Evolutionary conservation across 2,797 vertebrate species (phyloP).

Genomic region (Acestrorhynchus altus): DNA sequence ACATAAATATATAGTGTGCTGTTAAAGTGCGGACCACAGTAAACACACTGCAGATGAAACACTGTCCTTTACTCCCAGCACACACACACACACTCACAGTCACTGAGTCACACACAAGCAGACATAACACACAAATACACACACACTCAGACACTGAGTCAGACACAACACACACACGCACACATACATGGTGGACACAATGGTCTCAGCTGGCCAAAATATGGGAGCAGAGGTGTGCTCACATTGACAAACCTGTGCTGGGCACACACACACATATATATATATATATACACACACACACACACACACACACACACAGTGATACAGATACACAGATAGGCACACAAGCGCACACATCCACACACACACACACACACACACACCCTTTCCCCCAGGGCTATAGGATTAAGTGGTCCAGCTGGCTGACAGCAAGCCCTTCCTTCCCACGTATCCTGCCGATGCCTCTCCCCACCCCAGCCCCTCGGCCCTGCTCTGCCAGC

Average conservation of each 20-base stretch:
- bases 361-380: slow-evolving; percentile 59
- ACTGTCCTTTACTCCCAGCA: slow-evolving; percentile 15
- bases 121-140: slow-evolving; percentile 31
- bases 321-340: slow-evolving; percentile 32
- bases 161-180: background rate
- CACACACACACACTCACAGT: slow-evolving; percentile 17
- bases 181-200: slow-evolving; percentile 38
- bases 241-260: slow-evolving; percentile 47
- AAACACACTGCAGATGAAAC: slow-evolving; percentile 47
- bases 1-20: slow-evolving; percentile 72
- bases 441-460: slow-evolving; percentile 81
- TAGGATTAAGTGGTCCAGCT: slow-evolving; percentile 87
- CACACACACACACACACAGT: slow-evolving; percentile 40
- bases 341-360: slow-evolving; percentile 63
- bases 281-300: slow-evolving; percentile 19
- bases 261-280: slow-evolving; percentile 58
- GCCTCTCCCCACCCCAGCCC: slow-evolving; percentile 60
- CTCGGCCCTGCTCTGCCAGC: slow-evolving; percentile 65
- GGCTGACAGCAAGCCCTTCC: slow-evolving; percentile 84
- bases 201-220: slow-evolving; percentile 48
- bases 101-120: slow-evolving; percentile 43
- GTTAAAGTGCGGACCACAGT: slow-evolving; percentile 70
- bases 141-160: no score
- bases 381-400: slow-evolving; percentile 81
- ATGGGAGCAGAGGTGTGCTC: slow-evolving; percentile 26